Conservation (phyloP, 53 echinoderm and acorn worm genomes). For the Antedon mediterranea region DNA sequence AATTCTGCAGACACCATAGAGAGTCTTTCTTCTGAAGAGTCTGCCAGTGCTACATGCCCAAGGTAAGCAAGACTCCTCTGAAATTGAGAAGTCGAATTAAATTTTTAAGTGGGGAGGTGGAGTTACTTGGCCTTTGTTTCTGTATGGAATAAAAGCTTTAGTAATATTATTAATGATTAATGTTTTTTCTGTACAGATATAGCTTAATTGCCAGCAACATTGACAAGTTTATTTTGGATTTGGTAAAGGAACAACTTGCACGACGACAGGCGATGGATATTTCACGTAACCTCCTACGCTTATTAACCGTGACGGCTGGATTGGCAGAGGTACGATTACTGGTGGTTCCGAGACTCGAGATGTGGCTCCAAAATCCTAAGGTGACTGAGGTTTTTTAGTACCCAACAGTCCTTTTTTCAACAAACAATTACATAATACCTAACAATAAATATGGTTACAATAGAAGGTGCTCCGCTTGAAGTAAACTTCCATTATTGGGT, state of each 20-base stretch:
- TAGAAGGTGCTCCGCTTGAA: too few species aligned
- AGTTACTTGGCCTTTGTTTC: too few species aligned
- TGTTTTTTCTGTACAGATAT: constrained; percentile 36
- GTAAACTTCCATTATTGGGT: background rate
- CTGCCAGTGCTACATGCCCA: background rate
- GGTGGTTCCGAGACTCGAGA: constrained; percentile 49
- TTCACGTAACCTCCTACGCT: constrained; percentile 62
- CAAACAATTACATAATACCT: too few species aligned
- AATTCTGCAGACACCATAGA: background rate
- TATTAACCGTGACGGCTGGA: constrained; percentile 68
- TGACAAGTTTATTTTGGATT: constrained; percentile 62
- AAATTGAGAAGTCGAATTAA: background rate
- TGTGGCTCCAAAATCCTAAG: constrained; percentile 99
- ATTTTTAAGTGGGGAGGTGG: too few species aligned
- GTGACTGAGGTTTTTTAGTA: constrained; percentile 10
- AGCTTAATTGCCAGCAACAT: constrained; percentile 58
- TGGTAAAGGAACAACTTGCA: constrained; percentile 72
- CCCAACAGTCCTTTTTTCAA: too few species aligned
- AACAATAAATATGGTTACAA: too few species aligned
- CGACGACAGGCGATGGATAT: constrained; percentile 87
- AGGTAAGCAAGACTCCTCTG: background rate
- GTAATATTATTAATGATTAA: background rate
- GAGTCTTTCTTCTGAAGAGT: background rate
- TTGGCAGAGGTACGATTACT: constrained; percentile 62
- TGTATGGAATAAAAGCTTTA: too few species aligned